Evolutionary conservation across 2,888 invertebrate genomes (phyloP).

Genomic region (Schizotus pectinicornis): DNA sequence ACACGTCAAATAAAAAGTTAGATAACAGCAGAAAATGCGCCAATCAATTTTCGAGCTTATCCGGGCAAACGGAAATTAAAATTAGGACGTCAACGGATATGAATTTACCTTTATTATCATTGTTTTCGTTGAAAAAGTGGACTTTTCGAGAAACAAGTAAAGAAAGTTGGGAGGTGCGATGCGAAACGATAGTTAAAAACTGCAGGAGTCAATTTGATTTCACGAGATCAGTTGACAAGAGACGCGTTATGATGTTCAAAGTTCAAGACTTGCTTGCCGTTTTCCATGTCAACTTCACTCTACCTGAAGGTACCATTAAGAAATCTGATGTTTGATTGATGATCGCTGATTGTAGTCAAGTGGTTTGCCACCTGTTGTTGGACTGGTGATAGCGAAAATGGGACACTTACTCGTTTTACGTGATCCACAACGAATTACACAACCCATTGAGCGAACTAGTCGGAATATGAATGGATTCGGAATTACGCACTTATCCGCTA

Average conservation of each 20-base stretch:
- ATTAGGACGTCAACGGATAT: no score
- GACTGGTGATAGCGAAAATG: neutral
- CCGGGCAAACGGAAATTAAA: no score
- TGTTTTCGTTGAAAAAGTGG: no score
- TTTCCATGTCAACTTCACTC: neutral
- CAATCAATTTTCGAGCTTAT: no score
- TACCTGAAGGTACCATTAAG: no score
- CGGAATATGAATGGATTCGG: slow-evolving; percentile 20
- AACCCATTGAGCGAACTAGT: slow-evolving; percentile 14
- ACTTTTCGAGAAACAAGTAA: no score
- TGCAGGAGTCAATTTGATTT: no score
- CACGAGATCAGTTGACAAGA: neutral
- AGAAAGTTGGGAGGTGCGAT: neutral
- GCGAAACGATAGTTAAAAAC: neutral
- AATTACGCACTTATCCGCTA: slow-evolving; percentile 18
- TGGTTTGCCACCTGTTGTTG: no score
- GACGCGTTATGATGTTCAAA: slow-evolving; percentile 2
- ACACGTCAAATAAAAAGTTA: slow-evolving; percentile 7
- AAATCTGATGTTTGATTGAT: no score
- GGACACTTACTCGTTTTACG: neutral
- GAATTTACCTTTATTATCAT: no score
- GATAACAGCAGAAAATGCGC: neutral
- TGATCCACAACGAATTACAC: slow-evolving; percentile 10
- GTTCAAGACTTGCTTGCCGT: neutral
- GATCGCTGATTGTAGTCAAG: no score